These are phyloP conservation scores for Alosa sapidissima DNA, from an alignment of 2,797 vertebrate genomes.

Conservation along the genomic window DNA sequence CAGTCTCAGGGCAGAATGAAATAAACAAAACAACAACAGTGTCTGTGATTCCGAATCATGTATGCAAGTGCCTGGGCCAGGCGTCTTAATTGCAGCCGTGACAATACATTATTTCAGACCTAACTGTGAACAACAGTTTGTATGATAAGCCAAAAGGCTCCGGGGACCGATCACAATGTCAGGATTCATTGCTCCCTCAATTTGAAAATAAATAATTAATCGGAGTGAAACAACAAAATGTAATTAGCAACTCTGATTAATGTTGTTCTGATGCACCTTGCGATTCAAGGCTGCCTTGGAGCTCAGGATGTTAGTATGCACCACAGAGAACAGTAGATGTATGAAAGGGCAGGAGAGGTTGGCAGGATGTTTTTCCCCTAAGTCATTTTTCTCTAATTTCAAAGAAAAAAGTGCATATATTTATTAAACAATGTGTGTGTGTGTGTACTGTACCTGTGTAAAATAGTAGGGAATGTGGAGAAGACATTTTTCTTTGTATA, in stretches of 20 bases:
- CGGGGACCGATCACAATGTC: slow-evolving; percentile 26
- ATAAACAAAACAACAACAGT: slow-evolving; percentile 15
- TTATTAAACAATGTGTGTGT: background rate
- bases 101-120: slow-evolving; percentile 40
- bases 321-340: slow-evolving; percentile 39
- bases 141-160: slow-evolving; percentile 31
- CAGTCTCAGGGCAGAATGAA: slow-evolving; percentile 13
- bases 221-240: slow-evolving; percentile 46
- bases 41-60: background rate
- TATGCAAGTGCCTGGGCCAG: background rate
- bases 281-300: slow-evolving; percentile 60
- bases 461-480: background rate
- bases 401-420: background rate
- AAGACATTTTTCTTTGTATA: background rate
- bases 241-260: slow-evolving; percentile 61
- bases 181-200: slow-evolving; percentile 36
- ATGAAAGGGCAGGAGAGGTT: background rate
- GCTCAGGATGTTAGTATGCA: slow-evolving; percentile 53
- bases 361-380: background rate
- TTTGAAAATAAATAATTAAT: slow-evolving; percentile 42
- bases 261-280: slow-evolving; percentile 54
- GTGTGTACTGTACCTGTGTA: background rate
- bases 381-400: background rate
- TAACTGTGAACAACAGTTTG: slow-evolving; percentile 39
- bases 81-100: slow-evolving; percentile 32